Base-by-base conservation (phyloP, 2,797 vertebrate genomes). In the Lagocephalus sceleratus region DNA sequence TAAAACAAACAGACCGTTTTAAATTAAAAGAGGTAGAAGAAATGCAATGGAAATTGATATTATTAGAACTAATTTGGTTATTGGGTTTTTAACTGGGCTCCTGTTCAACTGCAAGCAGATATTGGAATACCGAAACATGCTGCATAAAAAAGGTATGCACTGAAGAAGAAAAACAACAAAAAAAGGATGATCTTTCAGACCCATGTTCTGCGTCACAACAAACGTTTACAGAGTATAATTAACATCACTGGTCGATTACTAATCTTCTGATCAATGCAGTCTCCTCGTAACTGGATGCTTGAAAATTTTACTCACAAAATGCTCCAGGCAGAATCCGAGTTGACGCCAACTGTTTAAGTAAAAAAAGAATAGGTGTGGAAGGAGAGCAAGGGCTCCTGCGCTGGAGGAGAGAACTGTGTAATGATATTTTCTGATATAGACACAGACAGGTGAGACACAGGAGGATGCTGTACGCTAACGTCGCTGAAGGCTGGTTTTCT, bases 401-500 rank as follows among this genome's bases (percentile, higher is more conserved):
- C 12, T 35, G 53, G 71, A 23, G 14, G 25, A 72, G 61, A 59
- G 73, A 78, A 55, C 57, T 52, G 51, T 58, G 47, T 46, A 69
- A 79, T 66, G 56, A 66, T 22, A 62, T 57, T 66, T 54, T 61
- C 57, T 73, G 61, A 66, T 14, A 74, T 80, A 68, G 62, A 56
- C 65, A 83, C 60, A 71, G 47, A 76, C 32, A 5, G 45, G 51
- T 63, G 65, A 44, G 60, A 57, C 48, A 73, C 62, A 14, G 62
- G 58, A 63, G 74, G 72, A 54, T 60, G 65, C 56, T 45, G 62
- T 62, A 74, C 53, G 75, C 59, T 16, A 35, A 51, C 60, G 61
- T 63, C 47, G 74, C 46, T 50, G 76, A 68, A 41, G 57, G 60
- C 63, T 54, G 12, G 92, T 88, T 97, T 95, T 50, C 94, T 94